Percentiles rank a stretch among this genome's conserved stretches.
Evolutionary conservation across 1,140 invertebrate species (phyloP).

Genomic region (Octopus sinensis): DNA sequence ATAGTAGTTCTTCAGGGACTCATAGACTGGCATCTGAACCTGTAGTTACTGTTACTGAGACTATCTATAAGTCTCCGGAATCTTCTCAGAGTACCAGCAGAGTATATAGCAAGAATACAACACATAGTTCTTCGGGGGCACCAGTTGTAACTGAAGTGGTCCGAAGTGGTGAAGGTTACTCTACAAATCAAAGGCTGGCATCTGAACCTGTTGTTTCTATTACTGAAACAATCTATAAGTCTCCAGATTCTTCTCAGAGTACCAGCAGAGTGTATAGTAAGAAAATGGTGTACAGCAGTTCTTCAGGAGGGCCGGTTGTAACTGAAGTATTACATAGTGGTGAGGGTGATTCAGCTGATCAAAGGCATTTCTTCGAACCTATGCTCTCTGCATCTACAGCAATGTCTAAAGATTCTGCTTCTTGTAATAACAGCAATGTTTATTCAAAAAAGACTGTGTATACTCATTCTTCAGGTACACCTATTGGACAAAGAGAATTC

Average conservation of each 20-base stretch:
- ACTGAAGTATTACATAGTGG: too few species aligned
- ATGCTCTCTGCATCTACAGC: not conserved
- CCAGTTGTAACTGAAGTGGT: not conserved
- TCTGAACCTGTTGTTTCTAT: not conserved
- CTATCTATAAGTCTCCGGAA: not conserved
- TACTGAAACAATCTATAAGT: not conserved
- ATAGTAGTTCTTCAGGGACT: too few species aligned
- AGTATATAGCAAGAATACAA: not conserved
- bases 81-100: not conserved
- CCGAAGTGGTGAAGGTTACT: too few species aligned
- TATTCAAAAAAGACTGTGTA: too few species aligned
- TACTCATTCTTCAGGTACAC: too few species aligned
- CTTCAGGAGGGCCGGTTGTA: not conserved
- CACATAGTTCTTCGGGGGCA: not conserved
- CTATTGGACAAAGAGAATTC: too few species aligned
- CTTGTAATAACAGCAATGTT: not conserved
- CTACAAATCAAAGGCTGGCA: too few species aligned
- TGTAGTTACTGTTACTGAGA: not conserved
- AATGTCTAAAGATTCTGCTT: not conserved
- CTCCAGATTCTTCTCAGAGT: not conserved
- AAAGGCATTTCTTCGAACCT: too few species aligned
- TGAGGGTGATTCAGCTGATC: too few species aligned
- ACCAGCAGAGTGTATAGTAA: not conserved
- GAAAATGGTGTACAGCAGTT: not conserved
- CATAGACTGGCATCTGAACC: too few species aligned